phyloP scores from a whole-genome alignment of 2,113 vertebrate species.

The Mustelus asterias region DNA sequence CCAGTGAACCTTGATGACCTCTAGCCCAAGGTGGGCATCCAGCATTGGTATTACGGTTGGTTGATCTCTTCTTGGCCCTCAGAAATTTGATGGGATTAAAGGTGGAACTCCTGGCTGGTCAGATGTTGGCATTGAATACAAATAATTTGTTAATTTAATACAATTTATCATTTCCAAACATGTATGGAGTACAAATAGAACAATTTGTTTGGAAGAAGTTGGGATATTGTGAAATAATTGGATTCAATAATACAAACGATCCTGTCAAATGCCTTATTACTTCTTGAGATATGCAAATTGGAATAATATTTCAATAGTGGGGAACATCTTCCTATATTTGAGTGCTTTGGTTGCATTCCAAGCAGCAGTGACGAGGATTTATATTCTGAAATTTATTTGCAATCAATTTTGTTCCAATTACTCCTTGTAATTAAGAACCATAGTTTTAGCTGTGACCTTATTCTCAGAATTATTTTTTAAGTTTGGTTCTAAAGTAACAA shows the following conservation, averaged over 20 bases:
- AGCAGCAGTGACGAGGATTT: neutral
- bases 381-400: neutral
- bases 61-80: neutral
- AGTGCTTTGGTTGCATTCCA: neutral
- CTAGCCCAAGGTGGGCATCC: neutral
- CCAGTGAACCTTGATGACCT: neutral
- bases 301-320: neutral
- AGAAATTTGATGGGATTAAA: neutral
- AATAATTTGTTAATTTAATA: too few species aligned
- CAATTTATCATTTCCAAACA: neutral
- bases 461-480: neutral
- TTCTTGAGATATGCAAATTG: constrained; percentile 5
- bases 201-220: neutral
- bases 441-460: neutral
- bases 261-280: neutral
- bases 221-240: neutral
- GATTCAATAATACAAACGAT: neutral
- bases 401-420: constrained; percentile 9
- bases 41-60: neutral
- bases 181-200: neutral
- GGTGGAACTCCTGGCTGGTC: neutral
- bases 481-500: neutral
- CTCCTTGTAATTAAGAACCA: neutral
- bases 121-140: neutral
- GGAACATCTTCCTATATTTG: neutral